A percentile compares a stretch with the other conserved stretches of the same genome.
phyloP scores from a whole-genome alignment of 2,888 invertebrate species.

The Helicoverpa assulta region DNA sequence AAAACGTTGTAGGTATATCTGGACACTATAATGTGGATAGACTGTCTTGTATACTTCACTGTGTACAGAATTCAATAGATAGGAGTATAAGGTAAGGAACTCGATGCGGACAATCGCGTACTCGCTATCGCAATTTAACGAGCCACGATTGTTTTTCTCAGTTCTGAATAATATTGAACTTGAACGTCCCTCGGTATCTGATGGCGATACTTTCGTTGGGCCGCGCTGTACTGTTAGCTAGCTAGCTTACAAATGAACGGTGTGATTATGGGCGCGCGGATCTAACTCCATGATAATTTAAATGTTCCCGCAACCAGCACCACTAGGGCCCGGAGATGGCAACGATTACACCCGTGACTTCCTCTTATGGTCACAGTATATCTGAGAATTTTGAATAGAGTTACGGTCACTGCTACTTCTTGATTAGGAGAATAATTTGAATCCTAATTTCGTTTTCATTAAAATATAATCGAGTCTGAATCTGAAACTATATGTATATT shows the following conservation, averaged over 20 bases:
- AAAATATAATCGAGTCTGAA: constrained; percentile 2
- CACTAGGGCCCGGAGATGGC: constrained; percentile 78
- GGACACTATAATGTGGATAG: constrained; percentile 52
- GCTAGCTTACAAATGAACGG: constrained; percentile 88
- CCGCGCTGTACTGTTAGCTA: constrained; percentile 84
- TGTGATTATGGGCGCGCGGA: constrained; percentile 88
- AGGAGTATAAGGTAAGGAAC: constrained; percentile 73
- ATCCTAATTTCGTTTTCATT: constrained; percentile 37
- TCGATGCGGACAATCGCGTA: constrained; percentile 82
- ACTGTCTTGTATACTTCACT: constrained; percentile 57
- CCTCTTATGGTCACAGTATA: constrained; percentile 84
- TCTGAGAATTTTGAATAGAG: constrained; percentile 84
- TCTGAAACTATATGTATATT: not conserved
- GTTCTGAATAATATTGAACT: constrained; percentile 89
- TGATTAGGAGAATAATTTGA: constrained; percentile 52
- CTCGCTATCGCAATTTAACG: constrained; percentile 87
- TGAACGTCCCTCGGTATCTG: constrained; percentile 84
- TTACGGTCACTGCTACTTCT: constrained; percentile 72
- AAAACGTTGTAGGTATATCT: constrained; percentile 39
- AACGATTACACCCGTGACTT: constrained; percentile 85
- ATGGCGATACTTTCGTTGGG: constrained; percentile 87
- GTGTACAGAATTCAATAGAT: constrained; percentile 67
- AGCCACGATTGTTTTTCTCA: constrained; percentile 89
- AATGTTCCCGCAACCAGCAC: constrained; percentile 86
- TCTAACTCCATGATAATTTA: constrained; percentile 88